Evolutionary conservation across 2,888 invertebrate species (phyloP).

Genomic region (Cosmopolites sordidus): DNA sequence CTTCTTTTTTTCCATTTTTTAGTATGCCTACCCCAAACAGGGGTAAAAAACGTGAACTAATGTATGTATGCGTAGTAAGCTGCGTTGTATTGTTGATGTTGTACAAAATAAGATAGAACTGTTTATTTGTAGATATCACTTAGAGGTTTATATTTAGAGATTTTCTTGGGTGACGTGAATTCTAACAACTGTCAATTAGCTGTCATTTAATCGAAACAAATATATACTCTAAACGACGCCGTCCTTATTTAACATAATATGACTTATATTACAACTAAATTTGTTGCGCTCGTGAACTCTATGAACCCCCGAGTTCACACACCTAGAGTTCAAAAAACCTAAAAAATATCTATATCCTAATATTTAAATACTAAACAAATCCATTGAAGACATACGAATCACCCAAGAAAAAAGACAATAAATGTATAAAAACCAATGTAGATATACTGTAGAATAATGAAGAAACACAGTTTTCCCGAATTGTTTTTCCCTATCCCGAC

Average conservation of each 20-base stretch:
- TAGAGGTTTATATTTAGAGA: background rate
- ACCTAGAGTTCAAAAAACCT: no score
- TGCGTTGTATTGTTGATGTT: conserved; percentile 49
- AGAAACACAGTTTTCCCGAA: conserved; percentile 7
- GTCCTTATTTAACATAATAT: no score
- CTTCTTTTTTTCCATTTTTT: conserved; percentile 30
- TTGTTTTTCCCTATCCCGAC: conserved; percentile 15
- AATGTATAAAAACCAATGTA: background rate
- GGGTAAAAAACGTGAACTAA: conserved; percentile 51
- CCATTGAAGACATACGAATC: no score
- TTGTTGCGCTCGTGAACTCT: no score
- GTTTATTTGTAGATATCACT: conserved; percentile 5
- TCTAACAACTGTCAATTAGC: background rate
- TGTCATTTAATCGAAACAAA: no score
- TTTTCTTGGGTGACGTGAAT: conserved; percentile 2
- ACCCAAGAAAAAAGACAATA: background rate
- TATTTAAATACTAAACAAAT: no score
- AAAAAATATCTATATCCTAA: no score
- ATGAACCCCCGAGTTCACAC: no score
- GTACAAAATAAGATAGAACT: conserved; percentile 48
- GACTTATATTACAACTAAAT: no score
- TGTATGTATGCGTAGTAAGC: conserved; percentile 51
- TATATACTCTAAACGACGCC: no score
- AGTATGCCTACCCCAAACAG: conserved; percentile 50
- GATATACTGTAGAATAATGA: conserved; percentile 1